Conservation (phyloP, 2,113 vertebrate genomes). For the Ptychochromis oligacanthus region DNA sequence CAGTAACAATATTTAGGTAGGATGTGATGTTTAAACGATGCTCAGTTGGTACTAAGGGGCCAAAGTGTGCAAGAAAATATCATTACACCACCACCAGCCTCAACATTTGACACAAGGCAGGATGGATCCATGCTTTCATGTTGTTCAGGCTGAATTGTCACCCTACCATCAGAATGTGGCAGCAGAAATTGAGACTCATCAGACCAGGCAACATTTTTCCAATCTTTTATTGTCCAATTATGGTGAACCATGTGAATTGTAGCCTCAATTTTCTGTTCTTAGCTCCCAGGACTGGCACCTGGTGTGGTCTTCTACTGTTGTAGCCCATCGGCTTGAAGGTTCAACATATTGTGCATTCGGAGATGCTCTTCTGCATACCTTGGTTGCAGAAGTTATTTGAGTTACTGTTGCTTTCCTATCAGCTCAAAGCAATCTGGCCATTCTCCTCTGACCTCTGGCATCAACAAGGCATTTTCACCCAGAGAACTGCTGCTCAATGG, state of each 20-base stretch:
- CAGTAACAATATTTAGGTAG: not conserved
- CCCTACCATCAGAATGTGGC: not conserved
- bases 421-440: not conserved
- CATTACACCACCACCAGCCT: not conserved
- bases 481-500: not conserved
- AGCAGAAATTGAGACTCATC: not conserved
- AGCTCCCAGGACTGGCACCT: not conserved
- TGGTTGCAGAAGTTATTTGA: not conserved
- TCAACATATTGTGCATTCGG: not conserved
- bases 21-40: not conserved
- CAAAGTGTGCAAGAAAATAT: not conserved
- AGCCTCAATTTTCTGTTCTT: not conserved
- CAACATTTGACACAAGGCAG: too few relatives aligned
- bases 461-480: not conserved
- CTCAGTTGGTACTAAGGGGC: not conserved
- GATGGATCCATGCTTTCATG: not conserved
- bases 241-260: not conserved
- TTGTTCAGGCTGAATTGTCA: not conserved
- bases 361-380: not conserved
- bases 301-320: not conserved
- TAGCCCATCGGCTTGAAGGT: not conserved
- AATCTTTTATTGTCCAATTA: not conserved
- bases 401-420: not conserved
- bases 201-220: not conserved
- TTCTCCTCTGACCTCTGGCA: not conserved